These are phyloP conservation scores for Dreissena rostriformis DNA, from an alignment of 1,140 invertebrate species.

Conservation along the genomic window DNA sequence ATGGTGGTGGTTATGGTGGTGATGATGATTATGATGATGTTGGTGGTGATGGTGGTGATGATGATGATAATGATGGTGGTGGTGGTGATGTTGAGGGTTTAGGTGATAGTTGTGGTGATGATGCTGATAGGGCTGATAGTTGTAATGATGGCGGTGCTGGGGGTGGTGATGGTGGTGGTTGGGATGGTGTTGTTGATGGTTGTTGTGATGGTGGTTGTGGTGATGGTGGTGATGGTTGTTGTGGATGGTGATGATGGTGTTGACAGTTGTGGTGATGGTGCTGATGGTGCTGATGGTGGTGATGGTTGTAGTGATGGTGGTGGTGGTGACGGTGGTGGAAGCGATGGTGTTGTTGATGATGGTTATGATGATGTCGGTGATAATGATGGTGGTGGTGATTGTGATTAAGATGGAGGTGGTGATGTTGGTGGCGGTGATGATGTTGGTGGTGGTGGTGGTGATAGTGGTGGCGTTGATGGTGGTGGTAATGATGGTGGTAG, in stretches of 20 bases:
- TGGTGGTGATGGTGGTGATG: neutral
- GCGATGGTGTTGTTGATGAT: neutral
- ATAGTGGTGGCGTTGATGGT: conserved; percentile 6
- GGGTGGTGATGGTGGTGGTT: neutral
- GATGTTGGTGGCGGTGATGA: neutral
- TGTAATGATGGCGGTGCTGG: neutral
- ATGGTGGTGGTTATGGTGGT: neutral
- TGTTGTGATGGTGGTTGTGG: neutral
- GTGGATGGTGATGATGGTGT: neutral
- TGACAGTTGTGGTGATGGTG: neutral
- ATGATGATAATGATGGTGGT: neutral
- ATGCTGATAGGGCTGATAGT: neutral
- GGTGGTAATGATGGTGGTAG: neutral
- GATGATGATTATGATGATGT: neutral
- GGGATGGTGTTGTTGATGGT: neutral
- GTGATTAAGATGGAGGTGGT: neutral
- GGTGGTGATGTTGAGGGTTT: neutral
- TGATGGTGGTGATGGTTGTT: neutral
- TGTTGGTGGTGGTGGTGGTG: neutral
- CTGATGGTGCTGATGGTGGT: neutral
- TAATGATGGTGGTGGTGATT: neutral
- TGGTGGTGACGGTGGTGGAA: neutral
- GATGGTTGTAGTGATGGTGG: conserved; percentile 2
- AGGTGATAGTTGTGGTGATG: neutral
- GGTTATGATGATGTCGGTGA: neutral